Base-by-base conservation (phyloP, 2,797 vertebrate species). In the Myripristis jacobus region DNA sequence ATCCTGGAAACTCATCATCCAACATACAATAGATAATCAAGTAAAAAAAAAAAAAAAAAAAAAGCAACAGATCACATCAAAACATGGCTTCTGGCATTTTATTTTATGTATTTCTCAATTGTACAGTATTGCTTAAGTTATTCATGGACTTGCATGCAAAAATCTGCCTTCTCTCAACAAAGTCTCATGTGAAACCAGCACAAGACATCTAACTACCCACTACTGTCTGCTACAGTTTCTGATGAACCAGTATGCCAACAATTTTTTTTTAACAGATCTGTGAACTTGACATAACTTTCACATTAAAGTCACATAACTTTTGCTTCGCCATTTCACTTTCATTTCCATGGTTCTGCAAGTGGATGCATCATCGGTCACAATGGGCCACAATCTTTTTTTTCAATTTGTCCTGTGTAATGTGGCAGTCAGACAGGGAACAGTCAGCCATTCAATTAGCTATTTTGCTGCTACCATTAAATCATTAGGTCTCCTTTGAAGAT, bases 111-210 rank as follows among this genome's bases (percentile, higher is more conserved):
- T 94, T 93, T 93, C 84, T 92, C 91, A 93, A 90, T 81, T 90
- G 92, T 84, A 92, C 89, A 92, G 89, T 92, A 91, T 85, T 83
- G 70, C 88, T 90, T 89, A 84, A 93, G 86, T 87, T 91, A 91
- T 90, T 91, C 91, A 94, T 89, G 88, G 89, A 92, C 86, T 93
- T 89, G 94, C 94, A 95, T 94, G 95, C 91, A 92, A 84, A 86
- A 66, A 56, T 70, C 29, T 87, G 75, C 81, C 84, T 87, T 81
- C 90, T 87, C 88, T 90, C 83, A 85, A 70, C 77, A 85, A 90
- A 79, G 76, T 93, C 89, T 87, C 82, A 86, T 84, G 90, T 92
- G 92, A 91, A 93, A 92, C 93, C 93, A 95, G 91, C 94, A 94
- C 93, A 89, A 93, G 92, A 92, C 91, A 88, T 90, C 84, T n/a